Percentiles rank a stretch among this genome's conserved stretches.
Conservation (phyloP, 23 tunicate species). For the Halocynthia aurantium region DNA sequence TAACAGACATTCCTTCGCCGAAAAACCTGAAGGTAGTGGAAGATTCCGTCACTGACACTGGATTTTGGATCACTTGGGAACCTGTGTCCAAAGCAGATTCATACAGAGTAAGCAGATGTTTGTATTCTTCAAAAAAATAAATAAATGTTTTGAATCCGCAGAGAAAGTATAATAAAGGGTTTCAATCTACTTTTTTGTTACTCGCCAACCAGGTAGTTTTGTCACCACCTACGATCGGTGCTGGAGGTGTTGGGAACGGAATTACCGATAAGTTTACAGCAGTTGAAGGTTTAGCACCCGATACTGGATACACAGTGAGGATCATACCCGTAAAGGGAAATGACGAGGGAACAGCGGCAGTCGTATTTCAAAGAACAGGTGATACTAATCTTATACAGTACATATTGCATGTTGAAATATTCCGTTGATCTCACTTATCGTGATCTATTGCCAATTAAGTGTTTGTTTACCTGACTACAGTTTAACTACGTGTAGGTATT, state of each 20-base stretch:
- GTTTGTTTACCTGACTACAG: no score
- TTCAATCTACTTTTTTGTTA: neutral
- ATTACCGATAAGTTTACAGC: slow-evolving; percentile 52
- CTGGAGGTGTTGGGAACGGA: slow-evolving; percentile 64
- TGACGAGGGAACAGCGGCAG: slow-evolving; percentile 34
- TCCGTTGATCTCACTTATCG: no score
- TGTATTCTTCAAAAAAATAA: no score
- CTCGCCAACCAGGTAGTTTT: slow-evolving; percentile 23
- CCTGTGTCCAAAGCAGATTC: slow-evolving; percentile 86
- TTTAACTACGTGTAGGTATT: no score
- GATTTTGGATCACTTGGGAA: slow-evolving; percentile 76
- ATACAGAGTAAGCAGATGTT: slow-evolving; percentile 34
- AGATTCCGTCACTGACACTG: slow-evolving; percentile 58
- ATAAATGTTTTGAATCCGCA: no score
- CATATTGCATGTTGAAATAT: no score
- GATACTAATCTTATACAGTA: no score
- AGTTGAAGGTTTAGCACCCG: slow-evolving; percentile 58
- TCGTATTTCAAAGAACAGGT: slow-evolving; percentile 56
- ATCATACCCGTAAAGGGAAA: slow-evolving; percentile 67
- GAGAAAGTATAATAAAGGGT: neutral
- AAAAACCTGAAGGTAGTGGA: slow-evolving; percentile 30
- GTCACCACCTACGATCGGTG: slow-evolving; percentile 66
- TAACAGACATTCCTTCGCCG: slow-evolving; percentile 40
- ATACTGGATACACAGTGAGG: slow-evolving; percentile 71
- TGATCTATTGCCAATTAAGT: no score